A percentile compares a stretch with the other conserved stretches of the same genome.
Evolutionary conservation across 2,888 invertebrate species (phyloP).

Genomic region (Branchipolynoe longqiensis): DNA sequence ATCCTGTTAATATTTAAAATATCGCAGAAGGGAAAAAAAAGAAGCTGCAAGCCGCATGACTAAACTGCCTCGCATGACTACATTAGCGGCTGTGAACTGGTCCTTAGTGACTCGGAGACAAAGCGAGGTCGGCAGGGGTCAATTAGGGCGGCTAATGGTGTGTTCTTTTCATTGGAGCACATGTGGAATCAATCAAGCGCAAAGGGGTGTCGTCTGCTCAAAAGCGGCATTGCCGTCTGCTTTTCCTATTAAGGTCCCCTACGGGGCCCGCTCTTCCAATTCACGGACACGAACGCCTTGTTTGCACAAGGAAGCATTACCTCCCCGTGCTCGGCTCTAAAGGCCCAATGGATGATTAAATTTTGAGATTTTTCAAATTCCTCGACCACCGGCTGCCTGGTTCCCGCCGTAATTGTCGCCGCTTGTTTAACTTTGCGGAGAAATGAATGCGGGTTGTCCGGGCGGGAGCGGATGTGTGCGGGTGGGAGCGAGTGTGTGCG

Average conservation of each 20-base stretch:
- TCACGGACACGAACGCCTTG: slow-evolving; percentile 10
- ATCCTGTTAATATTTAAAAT: slow-evolving; percentile 33
- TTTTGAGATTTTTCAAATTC: slow-evolving; percentile 54
- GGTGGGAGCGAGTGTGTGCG: not conserved
- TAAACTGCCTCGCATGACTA: not conserved
- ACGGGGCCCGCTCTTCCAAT: not conserved
- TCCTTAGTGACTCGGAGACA: slow-evolving; percentile 20
- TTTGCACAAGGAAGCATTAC: slow-evolving; percentile 23
- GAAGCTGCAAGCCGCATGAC: too few relatives aligned
- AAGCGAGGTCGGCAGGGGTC: slow-evolving; percentile 15
- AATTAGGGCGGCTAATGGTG: slow-evolving; percentile 30
- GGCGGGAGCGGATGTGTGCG: not conserved
- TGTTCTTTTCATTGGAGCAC: slow-evolving; percentile 50
- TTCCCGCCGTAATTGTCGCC: slow-evolving; percentile 29
- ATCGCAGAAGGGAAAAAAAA: too few relatives aligned
- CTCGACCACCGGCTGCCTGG: slow-evolving; percentile 22
- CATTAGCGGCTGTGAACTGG: not conserved
- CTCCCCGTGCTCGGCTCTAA: not conserved
- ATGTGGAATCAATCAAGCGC: slow-evolving; percentile 16
- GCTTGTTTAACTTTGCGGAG: slow-evolving; percentile 17
- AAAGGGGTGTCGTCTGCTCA: slow-evolving; percentile 2
- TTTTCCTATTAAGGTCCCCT: not conserved
- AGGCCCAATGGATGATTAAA: slow-evolving; percentile 36
- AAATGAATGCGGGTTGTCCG: not conserved
- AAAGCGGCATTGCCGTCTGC: slow-evolving; percentile 16